phyloP scores from a whole-genome alignment of 2,113 vertebrate genomes.

The Physeter macrocephalus region DNA sequence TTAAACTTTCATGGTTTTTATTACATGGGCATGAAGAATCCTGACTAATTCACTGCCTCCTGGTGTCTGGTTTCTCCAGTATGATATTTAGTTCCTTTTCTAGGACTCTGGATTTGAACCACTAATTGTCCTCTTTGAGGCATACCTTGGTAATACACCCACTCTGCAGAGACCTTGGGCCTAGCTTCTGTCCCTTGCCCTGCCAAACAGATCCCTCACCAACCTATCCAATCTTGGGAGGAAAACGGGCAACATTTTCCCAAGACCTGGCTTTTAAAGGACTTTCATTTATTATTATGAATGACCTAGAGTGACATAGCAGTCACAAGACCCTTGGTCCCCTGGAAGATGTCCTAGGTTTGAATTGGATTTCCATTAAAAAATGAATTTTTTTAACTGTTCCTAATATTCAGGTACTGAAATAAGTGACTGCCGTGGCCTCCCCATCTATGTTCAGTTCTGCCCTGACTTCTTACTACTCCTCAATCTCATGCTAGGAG shows the following conservation, averaged over 20 bases:
- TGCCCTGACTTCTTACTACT: not conserved
- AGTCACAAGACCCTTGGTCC: not conserved
- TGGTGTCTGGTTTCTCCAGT: not conserved
- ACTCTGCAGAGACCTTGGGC: not conserved
- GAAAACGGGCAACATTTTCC: not conserved
- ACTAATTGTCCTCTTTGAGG: not conserved
- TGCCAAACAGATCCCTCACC: not conserved
- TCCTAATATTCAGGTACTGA: not conserved
- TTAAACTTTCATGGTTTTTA: not conserved
- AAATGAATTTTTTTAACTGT: not conserved
- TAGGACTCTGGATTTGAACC: not conserved
- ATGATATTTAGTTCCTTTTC: not conserved
- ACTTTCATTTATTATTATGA: not conserved
- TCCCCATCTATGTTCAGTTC: not conserved
- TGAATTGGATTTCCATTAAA: too few species aligned
- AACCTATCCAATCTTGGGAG: not conserved
- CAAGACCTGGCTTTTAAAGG: not conserved
- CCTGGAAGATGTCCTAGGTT: not conserved
- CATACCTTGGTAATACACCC: not conserved
- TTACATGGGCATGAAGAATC: not conserved
- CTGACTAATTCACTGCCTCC: not conserved
- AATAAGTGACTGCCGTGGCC: not conserved
- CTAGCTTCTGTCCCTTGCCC: not conserved
- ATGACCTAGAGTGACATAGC: not conserved
- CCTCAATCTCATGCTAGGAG: not conserved